Evolutionary conservation across 2,113 vertebrate genomes (phyloP).

Genomic region (Saccopteryx bilineata): DNA sequence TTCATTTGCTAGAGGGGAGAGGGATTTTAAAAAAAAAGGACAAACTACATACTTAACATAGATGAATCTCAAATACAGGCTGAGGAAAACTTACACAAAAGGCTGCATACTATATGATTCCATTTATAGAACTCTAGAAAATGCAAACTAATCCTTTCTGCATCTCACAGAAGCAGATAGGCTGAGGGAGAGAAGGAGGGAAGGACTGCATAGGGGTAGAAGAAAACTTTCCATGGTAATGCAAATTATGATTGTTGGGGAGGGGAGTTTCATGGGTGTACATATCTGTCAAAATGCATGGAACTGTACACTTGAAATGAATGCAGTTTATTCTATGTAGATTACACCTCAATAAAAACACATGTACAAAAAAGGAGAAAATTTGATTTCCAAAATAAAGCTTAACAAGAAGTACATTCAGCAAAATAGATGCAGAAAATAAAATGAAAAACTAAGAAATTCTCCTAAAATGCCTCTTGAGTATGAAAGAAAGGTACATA

Average conservation of each 20-base stretch:
- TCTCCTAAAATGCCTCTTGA: slow-evolving; percentile 23
- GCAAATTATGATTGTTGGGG: background rate
- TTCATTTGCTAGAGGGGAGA: background rate
- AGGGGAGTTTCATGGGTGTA: background rate
- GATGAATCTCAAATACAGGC: background rate
- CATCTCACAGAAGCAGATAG: background rate
- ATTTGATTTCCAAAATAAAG: slow-evolving; percentile 50
- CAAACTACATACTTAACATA: background rate
- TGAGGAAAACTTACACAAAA: slow-evolving; percentile 43
- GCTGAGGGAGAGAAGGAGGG: background rate
- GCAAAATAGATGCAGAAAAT: slow-evolving; percentile 17
- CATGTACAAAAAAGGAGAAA: background rate
- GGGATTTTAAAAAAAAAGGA: background rate
- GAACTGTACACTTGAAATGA: background rate
- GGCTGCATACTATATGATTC: background rate
- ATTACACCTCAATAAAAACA: slow-evolving; percentile 14
- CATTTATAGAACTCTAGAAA: slow-evolving; percentile 25
- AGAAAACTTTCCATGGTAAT: background rate
- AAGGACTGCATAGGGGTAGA: background rate
- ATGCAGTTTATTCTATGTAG: background rate
- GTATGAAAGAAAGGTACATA: background rate
- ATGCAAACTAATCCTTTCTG: background rate
- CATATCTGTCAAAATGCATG: background rate
- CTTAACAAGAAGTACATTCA: background rate
- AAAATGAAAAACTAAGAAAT: slow-evolving; percentile 45